Evolutionary conservation across 2,797 vertebrate genomes (phyloP).

Genomic region (Peromyscus attwateri): DNA sequence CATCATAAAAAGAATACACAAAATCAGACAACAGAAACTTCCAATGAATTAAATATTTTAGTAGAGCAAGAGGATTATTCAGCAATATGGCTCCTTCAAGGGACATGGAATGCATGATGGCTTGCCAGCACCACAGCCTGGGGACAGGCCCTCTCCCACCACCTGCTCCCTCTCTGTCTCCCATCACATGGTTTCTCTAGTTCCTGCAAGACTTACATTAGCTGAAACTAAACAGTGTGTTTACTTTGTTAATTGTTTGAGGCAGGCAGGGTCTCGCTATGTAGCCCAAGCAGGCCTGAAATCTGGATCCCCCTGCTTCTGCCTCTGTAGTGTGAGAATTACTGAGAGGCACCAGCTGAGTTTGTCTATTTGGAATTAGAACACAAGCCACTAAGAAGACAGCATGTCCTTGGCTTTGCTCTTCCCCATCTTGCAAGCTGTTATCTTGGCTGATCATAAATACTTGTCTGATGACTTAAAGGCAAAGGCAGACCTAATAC

Average conservation of each 20-base stretch:
- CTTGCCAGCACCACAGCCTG: background rate
- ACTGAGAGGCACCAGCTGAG: background rate
- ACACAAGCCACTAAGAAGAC: background rate
- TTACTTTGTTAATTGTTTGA: background rate
- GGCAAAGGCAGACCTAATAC: background rate
- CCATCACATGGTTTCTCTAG: background rate
- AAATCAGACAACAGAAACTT: conserved; percentile 41
- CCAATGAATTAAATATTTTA: background rate
- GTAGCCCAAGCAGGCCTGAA: background rate
- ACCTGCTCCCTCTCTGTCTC: background rate
- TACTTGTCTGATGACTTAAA: conserved; percentile 7
- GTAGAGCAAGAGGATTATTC: background rate
- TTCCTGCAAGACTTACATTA: background rate
- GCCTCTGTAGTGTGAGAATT: background rate
- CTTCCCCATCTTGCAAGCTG: background rate
- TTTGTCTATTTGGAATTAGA: background rate
- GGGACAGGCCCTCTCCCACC: background rate
- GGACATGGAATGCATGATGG: rapidly evolving
- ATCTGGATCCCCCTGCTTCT: too few relatives aligned
- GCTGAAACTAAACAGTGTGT: background rate
- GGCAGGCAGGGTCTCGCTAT: background rate
- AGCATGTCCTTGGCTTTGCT: background rate
- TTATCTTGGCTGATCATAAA: background rate
- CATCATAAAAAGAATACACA: conserved; percentile 54
- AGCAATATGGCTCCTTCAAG: background rate